Conservation (phyloP, 2,888 invertebrate genomes). For the Stenodera caucasica region DNA sequence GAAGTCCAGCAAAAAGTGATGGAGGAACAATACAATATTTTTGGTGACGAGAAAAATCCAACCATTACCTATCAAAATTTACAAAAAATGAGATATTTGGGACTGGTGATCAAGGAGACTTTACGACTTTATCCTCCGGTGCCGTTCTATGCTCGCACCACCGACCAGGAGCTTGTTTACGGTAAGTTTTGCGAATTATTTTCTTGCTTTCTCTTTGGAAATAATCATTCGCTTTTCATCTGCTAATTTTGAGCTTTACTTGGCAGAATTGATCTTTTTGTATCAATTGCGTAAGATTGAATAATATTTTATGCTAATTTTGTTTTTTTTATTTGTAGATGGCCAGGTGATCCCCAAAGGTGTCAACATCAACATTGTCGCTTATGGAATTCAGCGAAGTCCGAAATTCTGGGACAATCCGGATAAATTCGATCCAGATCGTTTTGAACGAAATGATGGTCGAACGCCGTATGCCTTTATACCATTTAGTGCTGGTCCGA, state of each 20-base stretch:
- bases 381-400: slow-evolving; percentile 47
- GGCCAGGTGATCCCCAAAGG: not conserved
- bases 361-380: not conserved
- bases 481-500: slow-evolving; percentile 31
- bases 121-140: not conserved
- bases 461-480: slow-evolving; percentile 17
- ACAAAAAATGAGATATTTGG: not conserved
- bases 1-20: too few relatives aligned
- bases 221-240: too few relatives aligned
- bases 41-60: slow-evolving; percentile 41
- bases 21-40: slow-evolving; percentile 19
- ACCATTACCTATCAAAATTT: not conserved
- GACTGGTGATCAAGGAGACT: not conserved
- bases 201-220: too few relatives aligned
- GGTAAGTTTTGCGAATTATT: not conserved
- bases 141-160: not conserved
- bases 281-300: too few relatives aligned
- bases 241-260: too few relatives aligned
- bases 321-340: not conserved
- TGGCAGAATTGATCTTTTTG: too few relatives aligned
- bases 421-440: slow-evolving; percentile 51
- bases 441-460: slow-evolving; percentile 40
- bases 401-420: slow-evolving; percentile 50
- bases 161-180: not conserved
- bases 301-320: too few relatives aligned